Percentiles rank a stretch among this genome's conserved stretches.
phyloP scores from a whole-genome alignment of 2,888 invertebrate genomes.

The Tetanocera ferruginea region DNA sequence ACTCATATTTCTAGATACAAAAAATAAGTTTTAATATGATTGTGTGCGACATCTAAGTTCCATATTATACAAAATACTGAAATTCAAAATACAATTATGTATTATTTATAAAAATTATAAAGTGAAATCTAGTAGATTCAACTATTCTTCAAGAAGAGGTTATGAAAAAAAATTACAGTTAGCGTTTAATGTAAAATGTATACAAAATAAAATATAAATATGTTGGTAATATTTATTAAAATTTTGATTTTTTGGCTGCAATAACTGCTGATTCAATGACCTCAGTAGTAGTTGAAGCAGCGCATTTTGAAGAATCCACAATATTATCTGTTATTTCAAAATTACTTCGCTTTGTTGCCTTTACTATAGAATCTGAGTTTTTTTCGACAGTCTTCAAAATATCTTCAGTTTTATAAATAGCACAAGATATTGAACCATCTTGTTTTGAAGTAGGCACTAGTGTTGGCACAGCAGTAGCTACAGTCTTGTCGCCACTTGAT shows the following conservation, averaged over 20 bases:
- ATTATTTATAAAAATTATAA: background rate
- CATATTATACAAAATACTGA: background rate
- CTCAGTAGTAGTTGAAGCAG: background rate
- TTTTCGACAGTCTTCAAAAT: background rate
- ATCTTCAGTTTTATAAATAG: background rate
- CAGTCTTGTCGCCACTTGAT: background rate
- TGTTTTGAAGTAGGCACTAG: background rate
- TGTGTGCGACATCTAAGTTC: background rate
- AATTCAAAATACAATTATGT: background rate
- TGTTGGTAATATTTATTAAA: background rate
- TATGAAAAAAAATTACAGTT: background rate
- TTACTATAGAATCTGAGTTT: background rate
- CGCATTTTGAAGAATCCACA: background rate
- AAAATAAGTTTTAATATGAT: too few species aligned
- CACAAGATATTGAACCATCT: background rate
- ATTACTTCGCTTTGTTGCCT: constrained; percentile 7
- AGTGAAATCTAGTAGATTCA: background rate
- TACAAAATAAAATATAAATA: background rate
- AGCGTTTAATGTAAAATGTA: background rate
- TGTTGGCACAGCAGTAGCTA: background rate
- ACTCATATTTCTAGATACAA: too few species aligned
- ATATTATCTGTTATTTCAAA: background rate
- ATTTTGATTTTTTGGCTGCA: background rate
- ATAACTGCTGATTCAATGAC: background rate
- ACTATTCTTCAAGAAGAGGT: background rate